phyloP scores from a whole-genome alignment of 2,113 vertebrate species.

The Pongo abelii region DNA sequence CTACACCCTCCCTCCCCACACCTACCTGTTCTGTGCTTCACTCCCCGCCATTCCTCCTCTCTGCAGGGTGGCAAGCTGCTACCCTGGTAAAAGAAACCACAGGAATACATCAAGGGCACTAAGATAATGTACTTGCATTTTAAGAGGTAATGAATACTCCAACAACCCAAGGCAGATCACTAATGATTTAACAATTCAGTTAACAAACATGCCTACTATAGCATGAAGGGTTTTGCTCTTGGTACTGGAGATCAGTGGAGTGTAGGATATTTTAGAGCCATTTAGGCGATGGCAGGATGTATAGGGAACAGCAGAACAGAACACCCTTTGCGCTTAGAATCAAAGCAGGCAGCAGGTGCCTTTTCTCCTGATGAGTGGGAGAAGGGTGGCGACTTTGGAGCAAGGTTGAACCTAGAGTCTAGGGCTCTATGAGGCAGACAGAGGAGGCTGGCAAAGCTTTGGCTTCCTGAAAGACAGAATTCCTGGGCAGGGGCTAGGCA shows the following conservation, averaged over 20 bases:
- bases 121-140: background rate
- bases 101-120: fast-evolving
- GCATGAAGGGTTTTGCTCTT: background rate
- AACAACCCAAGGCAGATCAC: background rate
- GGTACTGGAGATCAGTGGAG: background rate
- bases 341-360: background rate
- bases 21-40: background rate
- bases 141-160: background rate
- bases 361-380: background rate
- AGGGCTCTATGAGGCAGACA: background rate
- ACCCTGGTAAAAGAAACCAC: background rate
- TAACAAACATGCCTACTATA: background rate
- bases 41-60: background rate
- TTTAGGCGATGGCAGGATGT: background rate
- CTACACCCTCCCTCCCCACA: background rate
- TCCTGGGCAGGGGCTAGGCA: background rate
- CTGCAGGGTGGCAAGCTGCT: background rate
- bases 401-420: background rate
- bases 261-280: background rate
- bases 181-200: background rate
- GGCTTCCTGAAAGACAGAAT: background rate
- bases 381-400: fast-evolving
- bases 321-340: background rate
- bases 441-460: background rate
- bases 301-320: background rate